Evolutionary conservation across 37 sponge, comb jelly and placozoan genomes (phyloP).

Genomic region (Halisarca cf. caerulea): DNA sequence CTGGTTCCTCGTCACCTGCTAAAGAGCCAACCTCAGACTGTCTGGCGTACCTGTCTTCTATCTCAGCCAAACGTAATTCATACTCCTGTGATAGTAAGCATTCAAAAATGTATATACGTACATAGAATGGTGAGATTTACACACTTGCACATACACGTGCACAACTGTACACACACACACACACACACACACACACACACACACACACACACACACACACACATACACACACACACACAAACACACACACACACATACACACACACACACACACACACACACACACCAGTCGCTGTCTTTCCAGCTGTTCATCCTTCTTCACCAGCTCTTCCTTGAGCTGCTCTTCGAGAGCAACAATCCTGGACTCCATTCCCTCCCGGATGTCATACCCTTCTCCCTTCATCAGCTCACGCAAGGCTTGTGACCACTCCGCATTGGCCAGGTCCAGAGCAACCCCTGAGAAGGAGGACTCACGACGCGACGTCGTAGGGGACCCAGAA

Average conservation of each 20-base stretch:
- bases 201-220: neutral
- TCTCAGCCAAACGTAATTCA: constrained; percentile 46
- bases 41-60: constrained; percentile 37
- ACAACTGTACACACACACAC: neutral
- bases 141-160: neutral
- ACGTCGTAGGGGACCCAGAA: neutral
- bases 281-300: constrained; percentile 63
- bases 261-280: neutral
- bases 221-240: neutral
- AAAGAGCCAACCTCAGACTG: constrained; percentile 33
- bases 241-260: neutral
- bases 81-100: constrained; percentile 40
- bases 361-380: constrained; percentile 49
- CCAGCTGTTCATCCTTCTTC: constrained; percentile 49
- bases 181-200: neutral
- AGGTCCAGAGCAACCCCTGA: constrained; percentile 6
- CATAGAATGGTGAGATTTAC: neutral
- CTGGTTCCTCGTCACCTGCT: neutral
- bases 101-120: neutral
- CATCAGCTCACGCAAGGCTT: constrained; percentile 79
- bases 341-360: constrained; percentile 67
- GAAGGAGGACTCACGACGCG: neutral
- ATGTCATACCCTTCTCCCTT: constrained; percentile 75
- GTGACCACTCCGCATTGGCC: constrained; percentile 76
- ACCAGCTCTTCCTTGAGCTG: constrained; percentile 29